Base-by-base conservation (phyloP, 1,140 invertebrate species). In the Drosophila burlai region DNA sequence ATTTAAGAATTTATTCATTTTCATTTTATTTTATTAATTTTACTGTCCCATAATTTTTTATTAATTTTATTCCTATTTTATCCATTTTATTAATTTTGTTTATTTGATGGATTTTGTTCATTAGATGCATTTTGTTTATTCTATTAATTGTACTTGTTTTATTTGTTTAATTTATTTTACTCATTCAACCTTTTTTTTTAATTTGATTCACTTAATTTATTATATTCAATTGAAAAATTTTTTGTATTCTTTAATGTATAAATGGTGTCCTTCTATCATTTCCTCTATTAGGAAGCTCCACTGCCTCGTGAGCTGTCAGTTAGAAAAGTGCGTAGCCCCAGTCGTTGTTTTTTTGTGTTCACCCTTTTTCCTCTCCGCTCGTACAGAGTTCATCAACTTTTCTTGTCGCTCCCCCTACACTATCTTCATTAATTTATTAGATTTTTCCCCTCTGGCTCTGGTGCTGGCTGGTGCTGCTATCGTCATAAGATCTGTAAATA, bases 401-500 rank as follows among this genome's bases (percentile, higher is more conserved):
- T 87, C 46, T 55, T 60, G 40, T 46, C 26, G 62, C 46, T 55
- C 58, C 50, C 46, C 46, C 40, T 38, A n/a, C 47, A 24, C 54
- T 65, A 45, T 59, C 62, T 54, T 59, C 54, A 57, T 62, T 66
- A 81, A 90, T 87, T 87, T 87, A 87, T 87, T 87, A 90, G 84
- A 87, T 87, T 87, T 87, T 68, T 40, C 54, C 76, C 81, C 77
- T 72, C 60, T 59, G 69, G 69, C 69, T 68, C 69, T 68, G 67
- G 38, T 46, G n/a, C n/a, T n/a, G 55, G 31, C 54, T 71, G 46
- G 55, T 55, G 50, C 42, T 61, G 54, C 67, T 89, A 80, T 90
- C 74, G 68, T 66, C 66, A 87, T 90, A 67, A 90, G 85, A 87
- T 87, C 84, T 85, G 74, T 45, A 89, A 83, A 87, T 80, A 84